Evolutionary conservation across 2,888 invertebrate species (phyloP).

Genomic region (Latrodectus elegans): DNA sequence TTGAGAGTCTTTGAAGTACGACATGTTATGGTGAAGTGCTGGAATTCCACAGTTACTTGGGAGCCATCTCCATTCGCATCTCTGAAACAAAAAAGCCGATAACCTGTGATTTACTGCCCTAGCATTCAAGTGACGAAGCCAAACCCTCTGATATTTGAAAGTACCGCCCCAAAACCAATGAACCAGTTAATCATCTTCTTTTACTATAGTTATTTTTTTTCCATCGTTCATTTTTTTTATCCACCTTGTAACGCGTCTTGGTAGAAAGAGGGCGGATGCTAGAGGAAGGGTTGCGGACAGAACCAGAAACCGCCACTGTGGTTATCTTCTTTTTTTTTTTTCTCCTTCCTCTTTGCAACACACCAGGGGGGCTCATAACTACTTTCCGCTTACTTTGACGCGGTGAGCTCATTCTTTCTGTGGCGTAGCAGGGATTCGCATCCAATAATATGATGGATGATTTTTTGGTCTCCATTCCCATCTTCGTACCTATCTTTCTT

Average conservation of each 20-base stretch:
- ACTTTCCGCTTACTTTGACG: slow-evolving; percentile 45
- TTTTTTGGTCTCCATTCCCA: slow-evolving; percentile 4
- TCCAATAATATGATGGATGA: slow-evolving; percentile 49
- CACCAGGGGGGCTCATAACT: slow-evolving; percentile 20
- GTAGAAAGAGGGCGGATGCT: slow-evolving; percentile 14
- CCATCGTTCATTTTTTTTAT: not conserved
- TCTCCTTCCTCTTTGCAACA: not conserved
- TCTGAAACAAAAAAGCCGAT: not conserved
- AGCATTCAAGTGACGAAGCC: slow-evolving; percentile 40
- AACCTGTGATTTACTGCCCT: slow-evolving; percentile 45
- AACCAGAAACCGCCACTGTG: slow-evolving; percentile 35
- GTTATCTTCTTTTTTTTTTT: not conserved
- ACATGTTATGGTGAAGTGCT: too few species aligned
- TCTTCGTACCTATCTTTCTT: slow-evolving; percentile 5
- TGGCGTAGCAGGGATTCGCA: slow-evolving; percentile 33
- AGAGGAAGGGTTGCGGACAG: slow-evolving; percentile 40
- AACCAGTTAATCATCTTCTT: slow-evolving; percentile 60
- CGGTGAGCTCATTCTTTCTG: slow-evolving; percentile 15
- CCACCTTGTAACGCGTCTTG: slow-evolving; percentile 8
- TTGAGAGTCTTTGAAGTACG: too few species aligned
- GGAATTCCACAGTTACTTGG: too few species aligned
- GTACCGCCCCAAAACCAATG: slow-evolving; percentile 62
- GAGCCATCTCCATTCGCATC: too few species aligned
- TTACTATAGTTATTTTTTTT: not conserved
- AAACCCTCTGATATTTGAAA: slow-evolving; percentile 12